Conservation (phyloP, 2,113 vertebrate genomes). For the Cyprinus carpio region DNA sequence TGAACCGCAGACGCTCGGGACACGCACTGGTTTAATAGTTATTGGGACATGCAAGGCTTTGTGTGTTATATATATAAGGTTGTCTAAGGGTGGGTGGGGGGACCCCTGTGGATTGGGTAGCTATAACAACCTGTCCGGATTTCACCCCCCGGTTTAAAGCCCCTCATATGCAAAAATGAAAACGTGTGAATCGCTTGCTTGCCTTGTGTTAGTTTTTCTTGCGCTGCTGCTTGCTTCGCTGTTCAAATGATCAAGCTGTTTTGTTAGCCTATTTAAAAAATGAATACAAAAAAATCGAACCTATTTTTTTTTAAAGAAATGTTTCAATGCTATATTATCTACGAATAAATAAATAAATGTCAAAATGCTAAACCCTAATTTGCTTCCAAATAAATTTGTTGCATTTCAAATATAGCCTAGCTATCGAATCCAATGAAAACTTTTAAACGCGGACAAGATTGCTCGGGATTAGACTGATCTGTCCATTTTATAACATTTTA, state of each 20-base stretch:
- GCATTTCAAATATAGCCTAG: neutral
- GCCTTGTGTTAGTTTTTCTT: conserved; percentile 59
- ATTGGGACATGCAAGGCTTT: conserved; percentile 81
- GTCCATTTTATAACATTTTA: neutral
- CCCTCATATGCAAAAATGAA: conserved; percentile 83
- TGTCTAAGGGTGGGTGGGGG: conserved; percentile 63
- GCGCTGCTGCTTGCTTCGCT: neutral
- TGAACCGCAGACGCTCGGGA: conserved; percentile 67
- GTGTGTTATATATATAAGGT: conserved; percentile 41
- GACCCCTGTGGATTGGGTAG: conserved; percentile 81
- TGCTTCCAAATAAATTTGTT: neutral
- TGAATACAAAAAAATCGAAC: neutral
- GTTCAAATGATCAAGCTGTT: neutral
- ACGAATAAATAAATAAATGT: neutral
- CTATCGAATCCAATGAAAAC: neutral
- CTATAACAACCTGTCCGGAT: conserved; percentile 90
- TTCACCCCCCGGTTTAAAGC: conserved; percentile 84
- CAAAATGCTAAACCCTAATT: neutral
- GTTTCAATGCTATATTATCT: neutral
- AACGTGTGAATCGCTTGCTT: conserved; percentile 69
- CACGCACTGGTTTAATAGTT: conserved; percentile 82
- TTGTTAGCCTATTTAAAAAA: neutral
- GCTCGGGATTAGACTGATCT: neutral
- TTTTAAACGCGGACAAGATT: neutral
- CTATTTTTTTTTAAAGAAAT: neutral